These are phyloP conservation scores for Tyrophagus putrescentiae DNA, from an alignment of 1,140 invertebrate genomes.

Conservation along the genomic window DNA sequence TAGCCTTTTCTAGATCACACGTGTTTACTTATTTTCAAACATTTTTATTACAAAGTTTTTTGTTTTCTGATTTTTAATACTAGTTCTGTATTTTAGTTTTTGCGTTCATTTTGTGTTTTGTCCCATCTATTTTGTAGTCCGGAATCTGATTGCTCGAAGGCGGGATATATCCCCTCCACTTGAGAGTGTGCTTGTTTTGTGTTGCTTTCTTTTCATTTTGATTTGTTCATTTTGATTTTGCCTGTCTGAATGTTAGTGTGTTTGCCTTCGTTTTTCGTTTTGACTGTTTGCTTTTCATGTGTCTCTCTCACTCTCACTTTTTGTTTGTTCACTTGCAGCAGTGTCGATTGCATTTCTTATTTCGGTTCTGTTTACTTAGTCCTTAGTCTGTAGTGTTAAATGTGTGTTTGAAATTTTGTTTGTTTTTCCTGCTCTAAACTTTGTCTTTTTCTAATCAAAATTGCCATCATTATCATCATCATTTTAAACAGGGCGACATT, in stretches of 20 bases:
- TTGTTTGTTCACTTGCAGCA: neutral
- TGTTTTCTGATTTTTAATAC: too few relatives aligned
- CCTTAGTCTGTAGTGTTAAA: slow-evolving; percentile 1
- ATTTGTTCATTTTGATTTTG: slow-evolving; percentile 2
- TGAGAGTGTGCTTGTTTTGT: neutral
- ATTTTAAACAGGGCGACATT: slow-evolving; percentile 42
- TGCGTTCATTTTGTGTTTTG: neutral
- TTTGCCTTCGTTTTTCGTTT: neutral
- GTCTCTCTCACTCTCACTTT: neutral
- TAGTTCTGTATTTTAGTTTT: neutral
- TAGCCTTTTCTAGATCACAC: too few relatives aligned
- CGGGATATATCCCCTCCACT: neutral
- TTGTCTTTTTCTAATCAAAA: neutral
- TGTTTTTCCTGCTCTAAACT: neutral
- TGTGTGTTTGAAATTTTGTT: neutral
- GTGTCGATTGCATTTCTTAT: neutral
- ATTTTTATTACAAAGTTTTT: too few relatives aligned
- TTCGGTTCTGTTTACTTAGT: neutral
- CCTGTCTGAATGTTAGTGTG: neutral
- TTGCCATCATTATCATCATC: neutral
- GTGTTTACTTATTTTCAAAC: too few relatives aligned
- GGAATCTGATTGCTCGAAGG: neutral
- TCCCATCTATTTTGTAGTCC: neutral
- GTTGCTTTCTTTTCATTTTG: neutral
- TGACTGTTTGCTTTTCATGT: too few relatives aligned